Conservation (phyloP, 1,140 invertebrate genomes). For the Drosophila lini region DNA sequence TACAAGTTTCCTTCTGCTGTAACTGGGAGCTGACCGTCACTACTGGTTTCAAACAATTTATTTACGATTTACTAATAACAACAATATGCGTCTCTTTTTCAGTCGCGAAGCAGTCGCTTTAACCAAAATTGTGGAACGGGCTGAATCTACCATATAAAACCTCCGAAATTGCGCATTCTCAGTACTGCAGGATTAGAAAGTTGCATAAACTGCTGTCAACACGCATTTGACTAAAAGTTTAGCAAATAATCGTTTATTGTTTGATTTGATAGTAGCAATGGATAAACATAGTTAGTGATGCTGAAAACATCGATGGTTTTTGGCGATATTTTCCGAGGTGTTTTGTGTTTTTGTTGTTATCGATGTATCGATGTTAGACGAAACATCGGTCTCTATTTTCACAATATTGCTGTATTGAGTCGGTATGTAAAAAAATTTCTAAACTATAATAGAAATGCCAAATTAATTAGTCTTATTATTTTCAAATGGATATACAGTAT, state of each 20-base stretch:
- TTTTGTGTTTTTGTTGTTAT: too few relatives aligned
- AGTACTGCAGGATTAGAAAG: neutral
- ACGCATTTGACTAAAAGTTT: neutral
- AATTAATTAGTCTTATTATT: too few relatives aligned
- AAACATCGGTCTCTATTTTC: too few relatives aligned
- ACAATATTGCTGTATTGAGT: too few relatives aligned
- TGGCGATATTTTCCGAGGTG: too few relatives aligned
- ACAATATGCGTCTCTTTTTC: neutral
- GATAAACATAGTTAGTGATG: neutral
- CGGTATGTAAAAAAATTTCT: too few relatives aligned
- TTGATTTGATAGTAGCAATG: neutral
- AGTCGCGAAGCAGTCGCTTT: neutral
- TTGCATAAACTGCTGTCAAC: neutral
- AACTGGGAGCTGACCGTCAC: neutral
- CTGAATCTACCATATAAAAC: neutral
- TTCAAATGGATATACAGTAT: too few relatives aligned
- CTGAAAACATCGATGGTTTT: too few relatives aligned
- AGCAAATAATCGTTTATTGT: neutral
- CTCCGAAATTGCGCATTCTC: neutral
- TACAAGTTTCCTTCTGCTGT: neutral
- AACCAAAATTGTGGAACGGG: neutral
- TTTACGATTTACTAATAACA: neutral
- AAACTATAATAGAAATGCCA: too few relatives aligned
- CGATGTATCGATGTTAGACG: too few relatives aligned
- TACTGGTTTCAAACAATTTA: constrained; percentile 1